Evolutionary conservation across 2,888 invertebrate species (phyloP).

Genomic region (Morpho achilles): DNA sequence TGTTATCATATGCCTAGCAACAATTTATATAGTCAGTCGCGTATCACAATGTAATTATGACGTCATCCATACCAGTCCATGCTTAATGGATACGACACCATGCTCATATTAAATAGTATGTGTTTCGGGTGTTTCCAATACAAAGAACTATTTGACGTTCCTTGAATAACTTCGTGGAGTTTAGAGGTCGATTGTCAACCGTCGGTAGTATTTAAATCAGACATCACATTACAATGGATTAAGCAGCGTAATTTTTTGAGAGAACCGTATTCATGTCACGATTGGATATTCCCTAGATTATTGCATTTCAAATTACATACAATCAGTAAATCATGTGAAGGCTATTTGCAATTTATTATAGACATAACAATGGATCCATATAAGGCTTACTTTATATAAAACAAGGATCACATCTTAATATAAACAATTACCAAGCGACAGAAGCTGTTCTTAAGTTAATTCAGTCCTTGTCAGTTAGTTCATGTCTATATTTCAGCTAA

Average conservation of each 20-base stretch:
- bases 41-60: constrained; percentile 18
- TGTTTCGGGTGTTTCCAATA: constrained; percentile 19
- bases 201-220: constrained; percentile 12
- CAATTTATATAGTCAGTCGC: constrained; percentile 6
- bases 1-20: constrained; percentile 17
- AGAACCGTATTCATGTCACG: constrained; percentile 45
- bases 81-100: constrained; percentile 19
- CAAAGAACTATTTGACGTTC: constrained; percentile 2
- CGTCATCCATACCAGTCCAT: constrained; percentile 23
- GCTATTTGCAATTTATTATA: constrained; percentile 29
- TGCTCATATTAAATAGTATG: constrained; percentile 21
- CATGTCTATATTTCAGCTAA: too few relatives aligned
- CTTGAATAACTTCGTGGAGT: neutral
- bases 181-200: neutral
- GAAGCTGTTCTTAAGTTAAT: too few relatives aligned
- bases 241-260: constrained; percentile 9
- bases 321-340: constrained; percentile 39
- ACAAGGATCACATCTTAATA: constrained; percentile 4
- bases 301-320: constrained; percentile 40
- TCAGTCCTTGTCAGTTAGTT: too few relatives aligned
- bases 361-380: constrained; percentile 7
- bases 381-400: constrained; percentile 2
- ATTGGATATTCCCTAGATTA: constrained; percentile 45
- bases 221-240: constrained; percentile 26
- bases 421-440: neutral